These are phyloP conservation scores for Apis dorsata DNA, from an alignment of 1,140 invertebrate species.

Conservation along the genomic window DNA sequence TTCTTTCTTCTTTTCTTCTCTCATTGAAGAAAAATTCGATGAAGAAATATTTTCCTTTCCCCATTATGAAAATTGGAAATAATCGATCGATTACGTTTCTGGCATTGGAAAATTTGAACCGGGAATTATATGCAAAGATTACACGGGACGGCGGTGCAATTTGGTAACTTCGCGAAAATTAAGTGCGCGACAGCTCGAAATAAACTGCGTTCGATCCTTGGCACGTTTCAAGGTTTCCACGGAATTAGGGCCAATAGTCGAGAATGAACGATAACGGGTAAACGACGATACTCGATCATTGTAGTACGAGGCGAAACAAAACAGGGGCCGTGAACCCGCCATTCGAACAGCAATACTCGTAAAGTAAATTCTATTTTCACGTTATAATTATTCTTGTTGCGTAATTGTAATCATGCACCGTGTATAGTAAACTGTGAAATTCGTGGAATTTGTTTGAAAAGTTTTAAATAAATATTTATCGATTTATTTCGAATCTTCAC, in stretches of 20 bases:
- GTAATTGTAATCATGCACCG: background rate
- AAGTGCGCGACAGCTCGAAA: conserved; percentile 71
- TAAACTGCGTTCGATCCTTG: conserved; percentile 69
- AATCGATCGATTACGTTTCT: conserved; percentile 33
- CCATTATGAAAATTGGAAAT: background rate
- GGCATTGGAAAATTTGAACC: conserved; percentile 54
- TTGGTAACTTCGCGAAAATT: conserved; percentile 66
- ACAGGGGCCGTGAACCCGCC: background rate
- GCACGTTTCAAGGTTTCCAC: conserved; percentile 64
- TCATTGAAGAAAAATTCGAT: background rate
- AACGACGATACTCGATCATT: conserved; percentile 27
- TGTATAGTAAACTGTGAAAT: background rate
- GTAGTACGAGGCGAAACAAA: background rate
- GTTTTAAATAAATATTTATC: background rate
- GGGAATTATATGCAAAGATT: conserved; percentile 47
- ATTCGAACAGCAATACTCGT: background rate
- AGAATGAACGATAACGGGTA: conserved; percentile 60
- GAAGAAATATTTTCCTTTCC: background rate
- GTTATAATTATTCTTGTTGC: conserved; percentile 3
- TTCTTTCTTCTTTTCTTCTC: no score
- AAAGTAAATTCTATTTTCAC: background rate
- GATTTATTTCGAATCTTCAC: no score
- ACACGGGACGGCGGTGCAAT: conserved; percentile 68
- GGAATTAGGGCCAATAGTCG: conserved; percentile 61
- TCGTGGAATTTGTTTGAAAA: no score